Base-by-base conservation (phyloP, 1,140 invertebrate species). In the Neodiprion fabricii region DNA sequence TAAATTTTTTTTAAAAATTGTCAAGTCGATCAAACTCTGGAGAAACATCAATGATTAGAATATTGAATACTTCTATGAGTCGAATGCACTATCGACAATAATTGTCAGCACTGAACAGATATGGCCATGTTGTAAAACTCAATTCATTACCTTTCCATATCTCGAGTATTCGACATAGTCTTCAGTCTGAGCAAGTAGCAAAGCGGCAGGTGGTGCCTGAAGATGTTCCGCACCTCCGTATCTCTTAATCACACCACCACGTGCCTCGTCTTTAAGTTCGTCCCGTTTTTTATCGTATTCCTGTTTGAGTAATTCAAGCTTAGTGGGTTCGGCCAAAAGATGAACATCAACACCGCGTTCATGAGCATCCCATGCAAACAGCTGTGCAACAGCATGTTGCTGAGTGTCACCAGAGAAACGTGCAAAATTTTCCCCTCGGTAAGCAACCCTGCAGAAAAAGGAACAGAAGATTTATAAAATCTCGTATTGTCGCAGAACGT, bases 341-440 rank as follows among this genome's bases (percentile, higher is more conserved):
- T 99, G 97, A 7, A 99, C 96, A 89, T 99, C 98, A 0, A 99
- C 93, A 23, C 97, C 97, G 81, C 95, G 94, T 74, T 96, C 94
- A 83, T 96, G 94, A 0, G 98, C 98, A 83, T 99, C 96, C 98
- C 99, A 99, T 1, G 98, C 98, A 92, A 99, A 99, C 78, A 99
- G 80, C 86, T 99, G 98, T 21, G 96, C 96, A 23, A 93, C 93
- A 5, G 96, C 95, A 85, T 99, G 97, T 72, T 94, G 91, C 61
- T 92, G 90, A 1, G 98, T 99, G 87, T 99, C 98, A 11, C 98
- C 98, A 65, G 95, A 94, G 82, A 96, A 97, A 49, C 98, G 91
- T 0, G 96, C 94, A 91, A 98, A 98, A 86, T 99, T 99, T 87
- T 99, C 99, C 17, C 99, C 99, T 50, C 93, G 91, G 89, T 97